phyloP scores from a whole-genome alignment of 1,140 invertebrate genomes.

The Solen grandis region DNA sequence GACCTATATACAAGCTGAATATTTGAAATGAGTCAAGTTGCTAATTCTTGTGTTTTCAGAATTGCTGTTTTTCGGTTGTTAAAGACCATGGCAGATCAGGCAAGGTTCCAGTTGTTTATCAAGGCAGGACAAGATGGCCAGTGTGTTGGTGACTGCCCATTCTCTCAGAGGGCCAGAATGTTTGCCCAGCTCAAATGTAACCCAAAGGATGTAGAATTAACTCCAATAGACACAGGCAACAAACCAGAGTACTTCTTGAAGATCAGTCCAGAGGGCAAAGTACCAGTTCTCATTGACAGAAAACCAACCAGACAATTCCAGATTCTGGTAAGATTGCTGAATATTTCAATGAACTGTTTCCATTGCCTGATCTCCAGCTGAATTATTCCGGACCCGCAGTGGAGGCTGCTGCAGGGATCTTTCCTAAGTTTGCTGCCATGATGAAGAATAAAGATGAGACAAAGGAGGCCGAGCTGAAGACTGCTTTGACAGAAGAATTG shows the following conservation, averaged over 20 bases:
- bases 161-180: slow-evolving; percentile 82
- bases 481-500: slow-evolving; percentile 80
- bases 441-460: slow-evolving; percentile 79
- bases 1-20: no score
- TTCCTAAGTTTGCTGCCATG: slow-evolving; percentile 83
- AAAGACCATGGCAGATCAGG: background rate
- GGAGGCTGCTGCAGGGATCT: slow-evolving; percentile 81
- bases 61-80: no score
- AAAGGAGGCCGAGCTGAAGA: slow-evolving; percentile 74
- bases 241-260: slow-evolving; percentile 81
- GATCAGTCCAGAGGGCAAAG: slow-evolving; percentile 78
- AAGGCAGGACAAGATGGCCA: slow-evolving; percentile 82
- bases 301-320: slow-evolving; percentile 71
- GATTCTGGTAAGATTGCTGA: slow-evolving; percentile 82
- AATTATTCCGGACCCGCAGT: slow-evolving; percentile 77
- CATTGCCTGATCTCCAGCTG: slow-evolving; percentile 73
- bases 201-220: slow-evolving; percentile 74
- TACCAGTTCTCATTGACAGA: slow-evolving; percentile 80
- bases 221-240: slow-evolving; percentile 80
- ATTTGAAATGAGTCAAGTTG: no score
- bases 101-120: slow-evolving; percentile 78
- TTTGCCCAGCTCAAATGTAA: slow-evolving; percentile 79
- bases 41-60: no score
- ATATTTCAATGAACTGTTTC: slow-evolving; percentile 81
- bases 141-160: slow-evolving; percentile 82